These are phyloP conservation scores for Drosophila kohkoa DNA, from an alignment of 1,140 invertebrate species.

Conservation along the genomic window DNA sequence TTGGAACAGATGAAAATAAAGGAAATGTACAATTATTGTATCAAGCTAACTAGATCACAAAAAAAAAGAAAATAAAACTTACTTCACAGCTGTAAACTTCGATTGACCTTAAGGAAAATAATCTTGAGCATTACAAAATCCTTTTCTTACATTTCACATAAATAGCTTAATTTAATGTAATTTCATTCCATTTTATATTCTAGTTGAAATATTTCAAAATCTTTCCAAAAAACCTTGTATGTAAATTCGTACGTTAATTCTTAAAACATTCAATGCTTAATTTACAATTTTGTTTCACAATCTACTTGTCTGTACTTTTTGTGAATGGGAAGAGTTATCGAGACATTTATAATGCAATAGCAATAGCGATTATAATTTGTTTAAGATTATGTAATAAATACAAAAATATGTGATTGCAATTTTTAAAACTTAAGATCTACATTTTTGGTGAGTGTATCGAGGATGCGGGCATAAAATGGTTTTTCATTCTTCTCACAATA, in stretches of 20 bases:
- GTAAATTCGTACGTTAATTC: slow-evolving; percentile 54
- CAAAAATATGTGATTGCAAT: slow-evolving; percentile 21
- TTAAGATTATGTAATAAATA: slow-evolving; percentile 32
- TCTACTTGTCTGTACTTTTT: slow-evolving; percentile 16
- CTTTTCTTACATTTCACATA: slow-evolving; percentile 19
- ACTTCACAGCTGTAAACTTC: no score
- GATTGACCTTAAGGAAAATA: no score
- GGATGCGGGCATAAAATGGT: slow-evolving; percentile 33
- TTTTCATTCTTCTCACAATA: slow-evolving; percentile 9
- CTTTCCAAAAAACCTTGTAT: slow-evolving; percentile 30
- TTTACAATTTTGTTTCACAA: slow-evolving; percentile 22
- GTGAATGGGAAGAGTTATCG: slow-evolving; percentile 7
- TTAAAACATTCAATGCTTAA: slow-evolving; percentile 40
- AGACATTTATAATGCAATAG: slow-evolving; percentile 19
- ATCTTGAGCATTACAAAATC: no score
- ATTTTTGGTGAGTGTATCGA: slow-evolving; percentile 47
- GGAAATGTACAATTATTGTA: neutral
- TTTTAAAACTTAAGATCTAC: slow-evolving; percentile 18
- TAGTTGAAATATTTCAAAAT: slow-evolving; percentile 21
- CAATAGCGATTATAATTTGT: neutral
- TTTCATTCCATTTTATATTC: slow-evolving; percentile 4
- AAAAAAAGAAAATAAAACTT: neutral
- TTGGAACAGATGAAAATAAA: neutral
- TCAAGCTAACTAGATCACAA: neutral
- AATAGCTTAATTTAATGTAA: slow-evolving; percentile 30